These are phyloP conservation scores for Geococcyx californianus DNA, from an alignment of 2,113 vertebrate species.

Conservation along the genomic window DNA sequence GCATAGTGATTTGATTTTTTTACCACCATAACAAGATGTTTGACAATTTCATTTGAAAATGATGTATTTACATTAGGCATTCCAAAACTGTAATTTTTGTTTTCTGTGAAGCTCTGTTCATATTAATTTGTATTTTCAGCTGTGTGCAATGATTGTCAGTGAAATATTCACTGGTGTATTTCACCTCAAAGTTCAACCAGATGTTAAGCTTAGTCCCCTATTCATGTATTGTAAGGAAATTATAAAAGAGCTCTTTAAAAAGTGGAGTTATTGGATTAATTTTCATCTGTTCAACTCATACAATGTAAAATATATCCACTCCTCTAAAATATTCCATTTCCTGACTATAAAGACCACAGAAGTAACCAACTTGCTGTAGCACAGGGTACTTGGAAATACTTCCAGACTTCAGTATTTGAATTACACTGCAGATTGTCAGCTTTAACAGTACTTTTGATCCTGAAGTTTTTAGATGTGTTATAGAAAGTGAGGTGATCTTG, in stretches of 20 bases:
- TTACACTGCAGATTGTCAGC: background rate
- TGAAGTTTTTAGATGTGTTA: background rate
- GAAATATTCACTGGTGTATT: background rate
- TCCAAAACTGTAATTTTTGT: conserved; percentile 45
- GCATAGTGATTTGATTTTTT: conserved; percentile 55
- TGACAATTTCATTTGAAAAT: conserved; percentile 68
- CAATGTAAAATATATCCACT: background rate
- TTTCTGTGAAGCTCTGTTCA: background rate
- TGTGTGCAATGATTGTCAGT: background rate
- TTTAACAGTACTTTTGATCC: background rate
- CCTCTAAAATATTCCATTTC: background rate
- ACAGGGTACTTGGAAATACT: background rate
- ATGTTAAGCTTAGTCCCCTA: background rate
- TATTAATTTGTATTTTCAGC: background rate
- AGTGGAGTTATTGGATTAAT: background rate
- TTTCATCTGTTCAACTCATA: background rate
- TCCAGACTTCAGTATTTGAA: background rate
- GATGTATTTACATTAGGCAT: conserved; percentile 18
- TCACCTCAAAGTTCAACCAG: background rate
- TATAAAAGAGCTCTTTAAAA: background rate
- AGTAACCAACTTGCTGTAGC: background rate
- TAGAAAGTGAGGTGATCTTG: background rate
- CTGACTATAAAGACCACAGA: background rate
- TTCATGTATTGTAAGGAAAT: background rate
- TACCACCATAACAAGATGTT: conserved; percentile 55